phyloP scores from a whole-genome alignment of 2,888 invertebrate genomes.

The Lobophora halterata region DNA sequence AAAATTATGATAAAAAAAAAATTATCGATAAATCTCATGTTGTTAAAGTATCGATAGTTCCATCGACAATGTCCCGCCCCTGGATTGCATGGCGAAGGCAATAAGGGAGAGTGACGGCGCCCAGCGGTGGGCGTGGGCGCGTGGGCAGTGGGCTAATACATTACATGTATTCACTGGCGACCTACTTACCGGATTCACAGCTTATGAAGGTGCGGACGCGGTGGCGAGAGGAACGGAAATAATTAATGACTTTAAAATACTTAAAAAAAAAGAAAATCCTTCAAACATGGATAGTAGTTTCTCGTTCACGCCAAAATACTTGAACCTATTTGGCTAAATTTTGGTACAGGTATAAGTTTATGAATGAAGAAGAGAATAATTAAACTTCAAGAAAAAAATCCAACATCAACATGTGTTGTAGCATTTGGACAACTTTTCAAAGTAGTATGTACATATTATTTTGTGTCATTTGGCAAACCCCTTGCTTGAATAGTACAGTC shows the following conservation, averaged over 20 bases:
- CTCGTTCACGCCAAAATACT: too few species aligned
- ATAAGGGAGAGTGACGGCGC: conserved; percentile 27
- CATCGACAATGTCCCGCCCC: conserved; percentile 4
- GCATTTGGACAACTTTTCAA: too few species aligned
- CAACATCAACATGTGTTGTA: too few species aligned
- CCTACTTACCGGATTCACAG: conserved; percentile 27
- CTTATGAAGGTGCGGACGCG: conserved; percentile 5
- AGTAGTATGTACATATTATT: too few species aligned
- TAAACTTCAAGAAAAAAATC: too few species aligned
- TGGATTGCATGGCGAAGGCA: conserved; percentile 6
- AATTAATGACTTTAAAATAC: not conserved
- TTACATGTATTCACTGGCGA: conserved; percentile 49
- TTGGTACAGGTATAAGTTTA: too few species aligned
- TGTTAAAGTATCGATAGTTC: not conserved
- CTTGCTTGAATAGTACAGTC: too few species aligned
- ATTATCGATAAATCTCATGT: conserved; percentile 1
- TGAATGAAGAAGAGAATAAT: too few species aligned
- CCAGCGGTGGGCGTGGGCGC: conserved; percentile 28
- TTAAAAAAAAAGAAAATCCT: not conserved
- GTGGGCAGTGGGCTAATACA: conserved; percentile 42
- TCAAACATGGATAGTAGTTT: too few species aligned
- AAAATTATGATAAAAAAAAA: too few species aligned
- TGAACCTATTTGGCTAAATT: too few species aligned
- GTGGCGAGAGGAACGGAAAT: conserved; percentile 3
- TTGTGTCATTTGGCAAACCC: too few species aligned